Evolutionary conservation across 2,113 vertebrate genomes (phyloP).

Genomic region (Lagenorhynchus albirostris): DNA sequence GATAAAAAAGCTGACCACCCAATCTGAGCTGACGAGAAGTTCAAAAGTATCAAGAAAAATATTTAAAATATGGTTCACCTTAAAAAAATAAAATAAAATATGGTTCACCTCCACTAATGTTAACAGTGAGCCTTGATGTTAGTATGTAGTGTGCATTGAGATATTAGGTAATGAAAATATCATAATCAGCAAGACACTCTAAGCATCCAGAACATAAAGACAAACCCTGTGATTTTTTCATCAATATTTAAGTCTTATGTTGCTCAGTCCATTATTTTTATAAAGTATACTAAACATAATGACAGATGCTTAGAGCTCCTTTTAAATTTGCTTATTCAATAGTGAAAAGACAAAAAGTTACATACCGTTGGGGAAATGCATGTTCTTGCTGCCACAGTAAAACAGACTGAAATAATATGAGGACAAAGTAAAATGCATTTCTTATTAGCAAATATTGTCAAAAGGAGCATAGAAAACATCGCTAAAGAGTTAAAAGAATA

Average conservation of each 20-base stretch:
- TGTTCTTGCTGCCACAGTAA: not conserved
- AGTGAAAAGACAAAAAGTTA: not conserved
- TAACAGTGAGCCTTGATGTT: not conserved
- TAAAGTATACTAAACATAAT: not conserved
- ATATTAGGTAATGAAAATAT: not conserved
- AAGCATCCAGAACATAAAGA: not conserved
- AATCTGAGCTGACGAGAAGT: not conserved
- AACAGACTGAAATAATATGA: not conserved
- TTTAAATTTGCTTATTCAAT: not conserved
- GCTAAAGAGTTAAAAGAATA: not conserved
- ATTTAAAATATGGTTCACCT: not conserved
- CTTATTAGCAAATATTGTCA: not conserved
- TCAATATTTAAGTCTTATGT: not conserved
- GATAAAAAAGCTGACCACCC: not conserved
- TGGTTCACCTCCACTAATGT: not conserved
- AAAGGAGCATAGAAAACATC: not conserved
- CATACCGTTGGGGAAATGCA: not conserved
- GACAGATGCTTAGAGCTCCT: not conserved
- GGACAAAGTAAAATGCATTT: not conserved
- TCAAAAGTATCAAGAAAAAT: not conserved
- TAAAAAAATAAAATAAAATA: not conserved
- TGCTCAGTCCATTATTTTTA: not conserved
- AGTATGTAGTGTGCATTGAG: not conserved
- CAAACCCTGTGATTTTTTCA: not conserved
- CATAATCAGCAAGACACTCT: not conserved